These are phyloP conservation scores for Metalampra italica DNA, from an alignment of 2,888 invertebrate species.

Conservation along the genomic window DNA sequence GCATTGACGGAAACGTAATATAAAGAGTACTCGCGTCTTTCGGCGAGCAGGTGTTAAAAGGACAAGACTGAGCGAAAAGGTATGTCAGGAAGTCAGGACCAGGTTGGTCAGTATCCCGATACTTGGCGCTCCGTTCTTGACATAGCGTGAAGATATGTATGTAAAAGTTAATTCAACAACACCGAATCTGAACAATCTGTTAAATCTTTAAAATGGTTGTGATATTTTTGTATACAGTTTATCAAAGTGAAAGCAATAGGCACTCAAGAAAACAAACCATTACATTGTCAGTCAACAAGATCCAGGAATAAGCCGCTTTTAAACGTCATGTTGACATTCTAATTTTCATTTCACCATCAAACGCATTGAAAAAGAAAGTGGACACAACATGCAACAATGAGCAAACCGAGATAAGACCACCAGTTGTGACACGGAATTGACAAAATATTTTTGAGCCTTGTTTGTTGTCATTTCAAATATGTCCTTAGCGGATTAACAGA, in stretches of 20 bases:
- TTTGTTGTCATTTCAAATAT: constrained; percentile 37
- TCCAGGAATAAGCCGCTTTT: constrained; percentile 34
- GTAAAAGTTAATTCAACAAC: too few species aligned
- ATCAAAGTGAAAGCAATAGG: constrained; percentile 36
- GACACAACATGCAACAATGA: constrained; percentile 31
- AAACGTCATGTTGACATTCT: constrained; percentile 64
- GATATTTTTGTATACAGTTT: background rate
- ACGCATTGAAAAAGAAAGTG: constrained; percentile 52
- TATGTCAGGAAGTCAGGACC: too few species aligned
- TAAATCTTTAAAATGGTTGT: too few species aligned
- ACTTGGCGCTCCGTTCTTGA: too few species aligned
- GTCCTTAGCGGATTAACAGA: constrained; percentile 42
- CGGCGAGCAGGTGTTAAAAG: too few species aligned
- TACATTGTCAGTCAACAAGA: constrained; percentile 23
- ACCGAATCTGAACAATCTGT: too few species aligned
- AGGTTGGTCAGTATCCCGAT: too few species aligned
- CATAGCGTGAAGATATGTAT: too few species aligned
- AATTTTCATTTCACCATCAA: constrained; percentile 50
- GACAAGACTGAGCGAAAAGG: too few species aligned
- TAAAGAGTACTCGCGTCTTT: too few species aligned
- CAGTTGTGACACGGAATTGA: constrained; percentile 63
- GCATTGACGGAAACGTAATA: too few species aligned
- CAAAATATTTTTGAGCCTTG: constrained; percentile 66
- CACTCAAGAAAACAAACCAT: constrained; percentile 34
- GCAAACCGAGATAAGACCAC: constrained; percentile 54